phyloP scores from a whole-genome alignment of 1,140 invertebrate genomes.

The Thereuonema tuberculata region DNA sequence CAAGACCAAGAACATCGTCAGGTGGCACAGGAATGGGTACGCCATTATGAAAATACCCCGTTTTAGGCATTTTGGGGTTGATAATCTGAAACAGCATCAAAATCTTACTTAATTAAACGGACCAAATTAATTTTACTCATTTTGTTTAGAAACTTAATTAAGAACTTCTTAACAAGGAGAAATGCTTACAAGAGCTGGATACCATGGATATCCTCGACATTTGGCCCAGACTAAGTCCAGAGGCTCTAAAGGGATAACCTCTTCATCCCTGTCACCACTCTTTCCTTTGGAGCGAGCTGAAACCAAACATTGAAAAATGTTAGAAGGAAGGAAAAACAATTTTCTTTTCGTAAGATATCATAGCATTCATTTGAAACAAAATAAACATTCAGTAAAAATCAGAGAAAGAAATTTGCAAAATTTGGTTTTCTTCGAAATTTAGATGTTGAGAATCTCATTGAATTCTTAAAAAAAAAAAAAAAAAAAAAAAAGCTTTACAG shows the following conservation, averaged over 20 bases:
- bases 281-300: neutral
- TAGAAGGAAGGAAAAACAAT: too few species aligned
- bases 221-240: constrained; percentile 93
- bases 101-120: neutral
- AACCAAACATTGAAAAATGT: neutral
- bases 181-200: constrained; percentile 61
- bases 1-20: constrained; percentile 69
- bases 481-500: too few species aligned
- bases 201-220: constrained; percentile 91
- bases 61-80: constrained; percentile 81
- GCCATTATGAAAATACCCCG: constrained; percentile 75
- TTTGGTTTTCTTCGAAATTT: too few species aligned
- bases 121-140: neutral
- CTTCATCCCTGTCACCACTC: neutral
- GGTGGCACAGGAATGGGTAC: constrained; percentile 87
- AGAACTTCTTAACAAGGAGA: neutral
- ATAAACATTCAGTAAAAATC: too few species aligned
- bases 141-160: neutral
- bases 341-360: too few species aligned
- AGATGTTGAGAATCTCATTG: too few species aligned
- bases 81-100: constrained; percentile 49
- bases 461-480: too few species aligned
- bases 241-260: constrained; percentile 45
- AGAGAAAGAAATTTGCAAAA: too few species aligned
- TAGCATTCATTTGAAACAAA: too few species aligned